Base-by-base conservation (phyloP, 2,113 vertebrate species). In the Genyomyrus donnyi region DNA sequence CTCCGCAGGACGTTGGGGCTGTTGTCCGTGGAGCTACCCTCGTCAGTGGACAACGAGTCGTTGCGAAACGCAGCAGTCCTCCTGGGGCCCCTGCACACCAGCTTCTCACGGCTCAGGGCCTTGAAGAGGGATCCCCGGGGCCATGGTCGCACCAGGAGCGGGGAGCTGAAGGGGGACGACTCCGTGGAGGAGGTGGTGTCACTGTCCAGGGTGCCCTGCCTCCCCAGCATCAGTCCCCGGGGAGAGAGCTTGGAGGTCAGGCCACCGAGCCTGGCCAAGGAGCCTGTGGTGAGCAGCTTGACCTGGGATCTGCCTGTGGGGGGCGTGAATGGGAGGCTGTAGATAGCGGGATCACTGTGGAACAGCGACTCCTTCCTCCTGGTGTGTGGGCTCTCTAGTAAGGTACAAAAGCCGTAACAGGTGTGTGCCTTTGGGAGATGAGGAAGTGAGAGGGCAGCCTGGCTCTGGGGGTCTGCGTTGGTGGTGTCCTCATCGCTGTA, bases 351-450 rank as follows among this genome's bases (percentile, higher is more conserved):
- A 35, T 97, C 96, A 0, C 94, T 93, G 3, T 98, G 97, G 95
- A 98, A 98, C 91, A 98, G 95, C 0, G 97, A 98, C 93, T 98
- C 98, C 90, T 98, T 98, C 45, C 97, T 95, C 42, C 97, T 94
- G 39, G 97, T 98, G 94, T 98, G 97, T 5, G 97, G 97, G 91
- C 97, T 98, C 93, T 98, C 97, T 85, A 98, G 93, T 90, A 98
- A 93, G 5, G 97, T 96, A 92, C 97, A 98, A 92, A 98, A 97
- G 24, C 97, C 97, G 0, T 97, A 97, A 90, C 96, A 96, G 80
- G 97, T 98, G 90, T 96, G 93, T 1, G 96, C 94, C 94, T 96
- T 97, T 86, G 96, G 96, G 88, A 98, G 93, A 87, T 98, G 97
- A 0, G 97, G 97, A 89, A 98, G 93, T 0, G 97, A 98, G 49